Percentiles rank a stretch among this genome's conserved stretches.
Evolutionary conservation across 2,797 vertebrate species (phyloP).

Genomic region (Neosilurus hyrtlii): DNA sequence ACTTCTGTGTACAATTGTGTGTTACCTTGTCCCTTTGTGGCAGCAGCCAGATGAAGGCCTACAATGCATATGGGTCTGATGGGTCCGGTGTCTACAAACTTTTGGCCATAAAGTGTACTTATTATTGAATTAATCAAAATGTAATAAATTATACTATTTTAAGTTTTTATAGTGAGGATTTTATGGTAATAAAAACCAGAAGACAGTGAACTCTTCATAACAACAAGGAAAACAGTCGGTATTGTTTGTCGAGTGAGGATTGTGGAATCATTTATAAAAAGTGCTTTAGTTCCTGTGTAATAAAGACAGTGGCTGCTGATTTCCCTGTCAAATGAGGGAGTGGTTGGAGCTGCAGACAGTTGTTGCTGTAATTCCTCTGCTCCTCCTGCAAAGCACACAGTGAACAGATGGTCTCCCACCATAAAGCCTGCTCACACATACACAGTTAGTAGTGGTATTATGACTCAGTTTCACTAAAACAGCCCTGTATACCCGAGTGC

Average conservation of each 20-base stretch:
- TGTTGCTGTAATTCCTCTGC: constrained; percentile 66
- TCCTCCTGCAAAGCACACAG: constrained; percentile 70
- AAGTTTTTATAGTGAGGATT: neutral
- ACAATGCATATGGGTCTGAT: neutral
- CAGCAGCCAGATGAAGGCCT: neutral
- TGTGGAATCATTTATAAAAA: neutral
- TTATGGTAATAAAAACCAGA: neutral
- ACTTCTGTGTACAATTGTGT: neutral
- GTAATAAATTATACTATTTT: too few species aligned
- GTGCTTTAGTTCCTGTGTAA: constrained; percentile 63
- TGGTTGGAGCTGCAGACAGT: constrained; percentile 60
- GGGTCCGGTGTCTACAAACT: neutral
- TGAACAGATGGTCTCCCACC: constrained; percentile 69
- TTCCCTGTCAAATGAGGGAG: constrained; percentile 80
- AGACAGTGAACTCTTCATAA: neutral
- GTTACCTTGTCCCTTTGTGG: neutral
- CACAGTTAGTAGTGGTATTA: constrained; percentile 47
- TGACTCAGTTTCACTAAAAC: constrained; percentile 53
- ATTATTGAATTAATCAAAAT: neutral
- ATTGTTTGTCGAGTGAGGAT: neutral
- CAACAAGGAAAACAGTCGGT: neutral
- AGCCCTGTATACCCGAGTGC: constrained; percentile 19
- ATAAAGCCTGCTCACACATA: constrained; percentile 57
- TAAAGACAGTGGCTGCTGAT: constrained; percentile 63
- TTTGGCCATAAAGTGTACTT: neutral